Conservation (phyloP, 2,888 invertebrate species). For the Palloptera scutellata region DNA sequence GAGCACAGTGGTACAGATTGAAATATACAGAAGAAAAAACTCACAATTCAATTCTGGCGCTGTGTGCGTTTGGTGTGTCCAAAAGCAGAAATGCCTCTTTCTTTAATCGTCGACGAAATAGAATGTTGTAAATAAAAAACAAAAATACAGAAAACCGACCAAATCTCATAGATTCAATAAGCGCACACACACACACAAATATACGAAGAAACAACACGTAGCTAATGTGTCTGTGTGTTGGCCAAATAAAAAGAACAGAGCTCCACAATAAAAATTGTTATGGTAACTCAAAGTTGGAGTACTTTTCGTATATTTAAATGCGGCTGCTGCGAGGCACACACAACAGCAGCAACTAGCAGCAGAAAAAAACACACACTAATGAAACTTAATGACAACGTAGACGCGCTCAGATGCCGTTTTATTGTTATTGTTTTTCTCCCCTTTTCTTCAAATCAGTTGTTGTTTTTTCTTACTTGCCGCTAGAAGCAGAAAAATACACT, state of each 20-base stretch:
- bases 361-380: neutral
- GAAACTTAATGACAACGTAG: constrained; percentile 4
- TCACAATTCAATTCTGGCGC: constrained; percentile 16
- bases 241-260: neutral
- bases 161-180: constrained; percentile 23
- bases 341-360: neutral
- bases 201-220: neutral
- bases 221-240: constrained; percentile 11
- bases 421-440: neutral
- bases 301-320: neutral
- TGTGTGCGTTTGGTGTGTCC: neutral
- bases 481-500: too few relatives aligned
- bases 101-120: constrained; percentile 1
- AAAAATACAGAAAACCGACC: neutral
- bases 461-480: too few relatives aligned
- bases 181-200: neutral
- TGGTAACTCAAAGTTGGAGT: neutral
- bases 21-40: constrained; percentile 16
- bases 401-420: neutral
- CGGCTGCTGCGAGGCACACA: neutral
- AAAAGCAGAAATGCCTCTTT: neutral
- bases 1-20: neutral
- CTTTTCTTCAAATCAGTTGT: neutral
- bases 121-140: constrained; percentile 7
- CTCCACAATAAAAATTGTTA: constrained; percentile 8